Evolutionary conservation across 1,140 invertebrate genomes (phyloP).

Genomic region (Tetramorium alpestre): DNA sequence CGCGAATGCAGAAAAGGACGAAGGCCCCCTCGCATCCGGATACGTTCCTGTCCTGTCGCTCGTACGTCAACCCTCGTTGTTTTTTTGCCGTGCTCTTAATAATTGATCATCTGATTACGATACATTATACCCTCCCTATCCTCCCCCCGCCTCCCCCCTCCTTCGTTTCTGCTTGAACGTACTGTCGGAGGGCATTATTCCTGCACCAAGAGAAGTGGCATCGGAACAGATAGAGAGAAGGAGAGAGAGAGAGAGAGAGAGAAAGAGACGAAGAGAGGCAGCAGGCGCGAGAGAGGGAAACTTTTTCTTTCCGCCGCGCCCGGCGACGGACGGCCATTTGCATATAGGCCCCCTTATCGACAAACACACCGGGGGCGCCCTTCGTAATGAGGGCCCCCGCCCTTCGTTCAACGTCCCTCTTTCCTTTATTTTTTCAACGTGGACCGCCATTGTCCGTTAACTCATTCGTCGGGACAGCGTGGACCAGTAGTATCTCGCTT

Average conservation of each 20-base stretch:
- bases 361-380: conserved; percentile 83
- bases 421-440: conserved; percentile 80
- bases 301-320: conserved; percentile 70
- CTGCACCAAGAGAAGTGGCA: conserved; percentile 74
- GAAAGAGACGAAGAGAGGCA: conserved; percentile 27
- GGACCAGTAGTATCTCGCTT: conserved; percentile 75
- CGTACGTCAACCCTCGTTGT: conserved; percentile 85
- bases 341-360: conserved; percentile 84
- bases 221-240: conserved; percentile 11
- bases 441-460: conserved; percentile 79
- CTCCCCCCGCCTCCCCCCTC: conserved; percentile 4
- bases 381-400: conserved; percentile 82
- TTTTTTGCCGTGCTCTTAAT: conserved; percentile 84
- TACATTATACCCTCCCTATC: conserved; percentile 81
- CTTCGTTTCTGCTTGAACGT: conserved; percentile 57
- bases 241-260: conserved; percentile 1
- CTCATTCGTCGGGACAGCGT: conserved; percentile 78
- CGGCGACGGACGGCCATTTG: conserved; percentile 81
- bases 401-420: conserved; percentile 70
- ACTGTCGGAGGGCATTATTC: conserved; percentile 80
- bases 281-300: conserved; percentile 66
- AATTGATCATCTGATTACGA: conserved; percentile 86
- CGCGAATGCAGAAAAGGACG: conserved; percentile 28
- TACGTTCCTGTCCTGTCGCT: conserved; percentile 77
- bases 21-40: conserved; percentile 69